Evolutionary conservation across 2,113 vertebrate genomes (phyloP).

Genomic region (Reinhardtius hippoglossoides): DNA sequence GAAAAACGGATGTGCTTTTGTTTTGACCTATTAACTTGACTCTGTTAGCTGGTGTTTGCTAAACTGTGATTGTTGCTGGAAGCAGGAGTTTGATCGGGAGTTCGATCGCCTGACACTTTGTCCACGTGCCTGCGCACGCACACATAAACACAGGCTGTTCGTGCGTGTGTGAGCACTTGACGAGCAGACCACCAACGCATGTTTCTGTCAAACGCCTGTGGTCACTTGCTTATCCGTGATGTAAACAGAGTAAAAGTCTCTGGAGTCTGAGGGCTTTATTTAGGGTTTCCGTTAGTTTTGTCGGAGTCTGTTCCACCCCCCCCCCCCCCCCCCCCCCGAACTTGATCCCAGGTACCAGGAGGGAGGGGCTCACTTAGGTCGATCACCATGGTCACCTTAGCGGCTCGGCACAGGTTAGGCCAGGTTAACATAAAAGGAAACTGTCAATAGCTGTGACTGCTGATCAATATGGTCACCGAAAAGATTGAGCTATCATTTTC

Average conservation of each 20-base stretch:
- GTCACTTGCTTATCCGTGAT: slow-evolving; percentile 12
- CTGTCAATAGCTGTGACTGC: not conserved
- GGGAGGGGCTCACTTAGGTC: not conserved
- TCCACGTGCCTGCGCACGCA: not conserved
- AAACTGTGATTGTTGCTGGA: slow-evolving; percentile 26
- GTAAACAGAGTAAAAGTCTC: slow-evolving; percentile 58
- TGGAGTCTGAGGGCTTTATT: not conserved
- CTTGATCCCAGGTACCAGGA: no score
- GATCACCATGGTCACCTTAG: not conserved
- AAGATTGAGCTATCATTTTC: no score
- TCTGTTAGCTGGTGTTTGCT: slow-evolving; percentile 35
- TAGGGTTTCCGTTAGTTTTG: not conserved
- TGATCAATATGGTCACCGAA: not conserved
- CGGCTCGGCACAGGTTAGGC: not conserved
- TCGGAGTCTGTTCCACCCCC: not conserved
- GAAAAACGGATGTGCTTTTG: slow-evolving; percentile 7
- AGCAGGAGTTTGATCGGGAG: slow-evolving; percentile 1
- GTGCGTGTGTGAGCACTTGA: not conserved
- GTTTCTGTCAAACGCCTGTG: not conserved
- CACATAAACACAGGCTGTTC: not conserved
- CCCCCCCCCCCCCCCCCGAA: no score
- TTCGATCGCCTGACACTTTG: not conserved
- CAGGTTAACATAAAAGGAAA: not conserved
- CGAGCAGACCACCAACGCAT: not conserved
- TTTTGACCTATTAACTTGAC: not conserved